Conservation (phyloP, 2,113 vertebrate species). For the Ondatra zibethicus region DNA sequence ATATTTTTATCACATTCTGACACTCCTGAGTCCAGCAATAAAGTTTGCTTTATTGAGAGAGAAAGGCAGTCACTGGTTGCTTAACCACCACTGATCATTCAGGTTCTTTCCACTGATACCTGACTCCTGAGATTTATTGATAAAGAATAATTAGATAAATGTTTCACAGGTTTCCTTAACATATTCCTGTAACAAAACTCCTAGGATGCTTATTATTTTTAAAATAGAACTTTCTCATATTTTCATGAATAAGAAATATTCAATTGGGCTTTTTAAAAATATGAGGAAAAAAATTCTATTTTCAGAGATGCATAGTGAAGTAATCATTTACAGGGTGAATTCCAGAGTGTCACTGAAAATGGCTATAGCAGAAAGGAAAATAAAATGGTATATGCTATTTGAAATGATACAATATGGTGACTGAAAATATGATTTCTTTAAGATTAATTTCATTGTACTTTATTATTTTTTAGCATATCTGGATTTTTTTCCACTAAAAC, state of each 20-base stretch:
- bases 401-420: background rate
- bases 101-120: background rate
- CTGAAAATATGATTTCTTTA: background rate
- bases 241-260: conserved; percentile 1
- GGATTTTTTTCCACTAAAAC: background rate
- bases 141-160: no score
- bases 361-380: background rate
- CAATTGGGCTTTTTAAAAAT: conserved; percentile 13
- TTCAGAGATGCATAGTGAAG: conserved; percentile 7
- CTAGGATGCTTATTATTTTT: background rate
- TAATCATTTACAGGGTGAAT: background rate
- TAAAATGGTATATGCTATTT: background rate
- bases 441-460: background rate
- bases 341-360: conserved; percentile 16
- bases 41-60: background rate
- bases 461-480: conserved; percentile 27
- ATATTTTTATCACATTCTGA: background rate
- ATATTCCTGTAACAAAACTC: background rate
- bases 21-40: background rate
- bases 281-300: conserved; percentile 35
- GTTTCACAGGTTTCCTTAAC: background rate
- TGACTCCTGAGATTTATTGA: background rate
- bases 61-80: background rate
- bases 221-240: background rate
- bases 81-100: background rate